Conservation (phyloP, 2,888 invertebrate species). For the Leistus spinibarbis region DNA sequence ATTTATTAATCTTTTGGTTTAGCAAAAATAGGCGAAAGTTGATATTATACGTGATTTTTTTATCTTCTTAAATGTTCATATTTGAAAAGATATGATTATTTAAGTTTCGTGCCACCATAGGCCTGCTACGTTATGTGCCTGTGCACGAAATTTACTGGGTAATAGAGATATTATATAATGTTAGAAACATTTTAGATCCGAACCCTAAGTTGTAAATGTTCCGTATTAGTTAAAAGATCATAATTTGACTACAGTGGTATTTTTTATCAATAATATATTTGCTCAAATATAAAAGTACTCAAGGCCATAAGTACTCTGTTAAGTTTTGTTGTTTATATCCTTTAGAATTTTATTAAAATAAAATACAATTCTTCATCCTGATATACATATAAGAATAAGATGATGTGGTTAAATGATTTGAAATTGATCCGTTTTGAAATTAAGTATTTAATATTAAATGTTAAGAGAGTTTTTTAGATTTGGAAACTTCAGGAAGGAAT, state of each 20-base stretch:
- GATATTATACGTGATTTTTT: too few species aligned
- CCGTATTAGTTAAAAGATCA: neutral
- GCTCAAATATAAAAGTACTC: conserved; percentile 23
- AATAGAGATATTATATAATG: too few species aligned
- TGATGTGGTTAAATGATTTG: conserved; percentile 5
- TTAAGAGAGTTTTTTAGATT: neutral
- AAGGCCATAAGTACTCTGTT: conserved; percentile 35
- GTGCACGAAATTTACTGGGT: too few species aligned
- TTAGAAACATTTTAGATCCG: neutral
- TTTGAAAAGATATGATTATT: too few species aligned
- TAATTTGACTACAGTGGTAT: neutral
- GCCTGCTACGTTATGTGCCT: too few species aligned
- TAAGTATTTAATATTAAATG: neutral
- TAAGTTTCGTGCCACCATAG: too few species aligned
- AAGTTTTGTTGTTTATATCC: neutral
- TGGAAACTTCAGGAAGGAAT: neutral
- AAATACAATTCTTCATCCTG: neutral
- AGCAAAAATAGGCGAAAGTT: too few species aligned
- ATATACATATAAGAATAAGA: neutral
- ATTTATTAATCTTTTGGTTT: too few species aligned
- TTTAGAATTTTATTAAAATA: neutral
- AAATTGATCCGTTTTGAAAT: conserved; percentile 10
- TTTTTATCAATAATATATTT: conserved; percentile 9
- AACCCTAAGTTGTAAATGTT: neutral
- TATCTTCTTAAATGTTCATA: too few species aligned